Base-by-base conservation (phyloP, 2,797 vertebrate species). In the Myotis vivesi region DNA sequence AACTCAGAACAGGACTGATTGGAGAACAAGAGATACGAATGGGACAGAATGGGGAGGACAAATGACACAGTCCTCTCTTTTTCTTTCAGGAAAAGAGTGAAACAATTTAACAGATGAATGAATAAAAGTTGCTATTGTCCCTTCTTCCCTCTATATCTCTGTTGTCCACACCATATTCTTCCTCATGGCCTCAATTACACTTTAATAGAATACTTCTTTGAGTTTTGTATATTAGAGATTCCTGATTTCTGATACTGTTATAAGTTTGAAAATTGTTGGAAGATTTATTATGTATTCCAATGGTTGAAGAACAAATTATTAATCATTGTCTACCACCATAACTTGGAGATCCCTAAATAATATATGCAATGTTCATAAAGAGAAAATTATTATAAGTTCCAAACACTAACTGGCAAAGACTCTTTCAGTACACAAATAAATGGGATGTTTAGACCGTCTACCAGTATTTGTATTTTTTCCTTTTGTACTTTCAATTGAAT, bases 381-480 rank as follows among this genome's bases (percentile, higher is more conserved):
- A 51, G 30, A 83, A 77, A 69, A 83, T 46, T 64, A 84, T 55
- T 84, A n/a, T 8, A 66, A 25, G 49, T 83, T 38, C 44, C 36
- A 89, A 88, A 88, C 23, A 89, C 36, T 88, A 71, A 92, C 64
- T 64, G 38, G 69, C 41, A 88, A 84, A 88, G 53, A 66, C 46
- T 46, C 8, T 76, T 62, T 62, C 53, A 44, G 30, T 72, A 12
- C 15, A 46, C 51, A 79, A n/a, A 94, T 46, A 87, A 91, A 46
- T 84, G 44, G 38, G 53, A 79, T 79, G 38, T n/a, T 84, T 79
- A 89, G 16, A 79, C 55, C 15, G 38, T 20, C 30, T 72, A 72
- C 69, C 51, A 46, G 30, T 79, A 69, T 79, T 79, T 55, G 38
- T 57, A 17, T 38, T 38, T 59, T 38, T 30, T 49, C 28, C 66